Evolutionary conservation across 1,140 invertebrate genomes (phyloP), one percentile per base, ranked within the genome.

Genomic region (Drosophila baimaii): DNA sequence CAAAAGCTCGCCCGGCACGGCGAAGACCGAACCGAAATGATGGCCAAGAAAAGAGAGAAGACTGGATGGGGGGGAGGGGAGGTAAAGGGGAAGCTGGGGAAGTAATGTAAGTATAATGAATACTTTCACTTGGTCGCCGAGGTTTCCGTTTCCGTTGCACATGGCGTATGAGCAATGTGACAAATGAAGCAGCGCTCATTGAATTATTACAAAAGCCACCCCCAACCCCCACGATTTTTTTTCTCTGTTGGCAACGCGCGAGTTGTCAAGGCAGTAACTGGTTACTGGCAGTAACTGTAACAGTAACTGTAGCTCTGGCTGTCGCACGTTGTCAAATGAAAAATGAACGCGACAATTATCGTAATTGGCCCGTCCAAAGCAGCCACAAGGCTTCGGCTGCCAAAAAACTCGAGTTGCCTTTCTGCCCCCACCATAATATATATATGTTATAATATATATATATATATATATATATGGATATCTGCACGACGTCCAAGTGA

Each of bases 331-430:
- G 77, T 89, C 74, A 88, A 88, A 88, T 90, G 85, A 90, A 85
- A 90, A 89, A 90, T 85, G 77, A 84, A 85, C 78, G 79, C 71
- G 55, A 83, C 83, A 89, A 88, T 88, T 88, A 88, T 89, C 74
- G 77, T 88, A 89, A 88, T 89, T 88, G 84, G 49, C 66, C 46
- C 64, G 63, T 62, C 68, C 75, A 49, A 57, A 52, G 56, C 37
- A 54, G 56, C 66, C 52, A 62, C 64, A 70, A 74, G 57, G 65
- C 29, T 71, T 71, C 5, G 52, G 27, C 33, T 71, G 61, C 49
- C 69, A 56, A 65, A 64, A 73, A 64, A 27, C 19, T 15, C 12
- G 17, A 46, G 15, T 25, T 17, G 12, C 23, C 51, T 37, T 29
- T 27, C 33, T 8, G 3, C 52, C 33, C 12, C 23, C n/a, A 19